Percentiles rank a stretch among this genome's conserved stretches.
Evolutionary conservation across 2,113 vertebrate species (phyloP).

Genomic region (Mus pahari): DNA sequence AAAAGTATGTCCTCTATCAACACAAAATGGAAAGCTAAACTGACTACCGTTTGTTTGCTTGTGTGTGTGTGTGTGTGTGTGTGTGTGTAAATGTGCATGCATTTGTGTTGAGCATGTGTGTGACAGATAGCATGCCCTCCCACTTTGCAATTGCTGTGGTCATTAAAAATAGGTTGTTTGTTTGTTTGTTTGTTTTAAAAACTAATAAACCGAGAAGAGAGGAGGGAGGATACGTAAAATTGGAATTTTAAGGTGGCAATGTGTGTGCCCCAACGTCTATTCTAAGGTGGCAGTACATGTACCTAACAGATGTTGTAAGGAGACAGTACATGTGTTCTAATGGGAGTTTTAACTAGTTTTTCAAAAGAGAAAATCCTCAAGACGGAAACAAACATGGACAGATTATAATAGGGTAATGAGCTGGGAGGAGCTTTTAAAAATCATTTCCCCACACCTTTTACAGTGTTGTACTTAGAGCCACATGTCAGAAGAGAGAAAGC

Average conservation of each 20-base stretch:
- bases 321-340: neutral
- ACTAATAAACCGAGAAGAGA: neutral
- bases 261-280: neutral
- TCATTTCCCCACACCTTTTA: neutral
- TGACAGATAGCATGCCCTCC: neutral
- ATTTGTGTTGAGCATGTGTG: neutral
- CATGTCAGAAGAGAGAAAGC: neutral
- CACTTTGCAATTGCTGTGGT: neutral
- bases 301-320: neutral
- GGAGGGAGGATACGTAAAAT: neutral
- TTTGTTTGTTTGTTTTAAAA: no score
- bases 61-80: neutral
- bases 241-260: neutral
- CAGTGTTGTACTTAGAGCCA: neutral
- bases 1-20: neutral
- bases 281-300: neutral
- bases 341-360: neutral
- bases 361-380: neutral
- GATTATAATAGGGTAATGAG: neutral
- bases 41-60: neutral
- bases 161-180: conserved; percentile 19
- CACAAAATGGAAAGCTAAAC: neutral
- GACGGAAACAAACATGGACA: neutral
- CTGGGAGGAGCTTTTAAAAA: neutral
- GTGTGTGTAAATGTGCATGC: neutral